A percentile compares a stretch with the other conserved stretches of the same genome.
phyloP scores from a whole-genome alignment of 2,888 invertebrate species.

The Ichneumoninae sp. region DNA sequence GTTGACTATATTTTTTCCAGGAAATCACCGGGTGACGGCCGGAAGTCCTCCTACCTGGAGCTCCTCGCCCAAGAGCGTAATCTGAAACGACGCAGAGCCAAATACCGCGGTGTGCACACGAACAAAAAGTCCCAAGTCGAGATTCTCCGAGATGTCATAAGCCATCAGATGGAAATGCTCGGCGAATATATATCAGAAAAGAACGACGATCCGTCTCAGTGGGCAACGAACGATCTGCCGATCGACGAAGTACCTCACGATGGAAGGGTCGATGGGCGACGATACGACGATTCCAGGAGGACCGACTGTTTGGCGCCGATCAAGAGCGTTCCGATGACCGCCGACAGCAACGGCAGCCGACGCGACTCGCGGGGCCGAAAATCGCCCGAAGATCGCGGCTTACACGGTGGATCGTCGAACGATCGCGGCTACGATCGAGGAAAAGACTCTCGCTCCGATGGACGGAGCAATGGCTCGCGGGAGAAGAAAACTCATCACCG shows the following conservation, averaged over 20 bases:
- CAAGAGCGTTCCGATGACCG: background rate
- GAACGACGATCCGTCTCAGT: slow-evolving; percentile 16
- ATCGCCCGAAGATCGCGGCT: background rate
- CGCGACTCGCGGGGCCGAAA: background rate
- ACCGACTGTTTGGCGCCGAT: background rate
- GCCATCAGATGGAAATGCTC: slow-evolving; percentile 82
- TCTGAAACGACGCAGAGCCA: slow-evolving; percentile 80
- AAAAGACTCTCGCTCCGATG: background rate
- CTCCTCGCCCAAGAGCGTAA: slow-evolving; percentile 80
- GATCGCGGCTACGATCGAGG: slow-evolving; percentile 38
- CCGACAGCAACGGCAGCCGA: background rate
- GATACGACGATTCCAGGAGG: background rate
- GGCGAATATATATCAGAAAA: slow-evolving; percentile 74
- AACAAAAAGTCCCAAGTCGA: slow-evolving; percentile 82
- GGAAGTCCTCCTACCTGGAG: slow-evolving; percentile 76
- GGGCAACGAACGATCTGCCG: background rate
- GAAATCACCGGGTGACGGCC: slow-evolving; percentile 65
- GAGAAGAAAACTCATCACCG: background rate
- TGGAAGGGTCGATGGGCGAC: background rate
- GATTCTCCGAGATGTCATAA: slow-evolving; percentile 81
- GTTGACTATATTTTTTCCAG: slow-evolving; percentile 66
- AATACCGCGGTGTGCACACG: slow-evolving; percentile 81
- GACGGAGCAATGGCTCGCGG: background rate
- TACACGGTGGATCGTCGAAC: slow-evolving; percentile 9
- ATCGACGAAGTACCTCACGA: background rate